phyloP scores from a whole-genome alignment of 1,140 invertebrate species.

The Cyphomyrmex costatus region DNA sequence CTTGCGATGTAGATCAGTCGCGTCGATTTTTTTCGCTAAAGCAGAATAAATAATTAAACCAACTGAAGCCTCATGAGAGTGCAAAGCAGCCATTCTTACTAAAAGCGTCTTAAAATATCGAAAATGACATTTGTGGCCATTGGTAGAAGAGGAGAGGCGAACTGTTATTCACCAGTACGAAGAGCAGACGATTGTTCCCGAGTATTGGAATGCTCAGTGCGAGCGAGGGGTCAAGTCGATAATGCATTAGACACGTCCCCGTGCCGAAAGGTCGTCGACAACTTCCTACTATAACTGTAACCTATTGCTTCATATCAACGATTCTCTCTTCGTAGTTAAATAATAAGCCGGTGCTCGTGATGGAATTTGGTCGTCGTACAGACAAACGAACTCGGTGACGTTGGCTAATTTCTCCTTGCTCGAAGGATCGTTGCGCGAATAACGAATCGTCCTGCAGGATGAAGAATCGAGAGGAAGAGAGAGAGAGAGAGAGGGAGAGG shows the following conservation, averaged over 20 bases:
- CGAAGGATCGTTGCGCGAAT: conserved; percentile 12
- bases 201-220: conserved; percentile 51
- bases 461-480: not conserved
- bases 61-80: not conserved
- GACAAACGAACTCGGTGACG: not conserved
- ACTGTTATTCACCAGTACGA: not conserved
- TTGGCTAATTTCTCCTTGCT: conserved; percentile 41
- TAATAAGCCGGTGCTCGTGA: conserved; percentile 44
- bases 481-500: not conserved
- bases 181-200: conserved; percentile 45
- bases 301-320: conserved; percentile 75
- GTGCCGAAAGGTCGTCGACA: conserved; percentile 78
- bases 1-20: not conserved
- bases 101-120: conserved; percentile 21
- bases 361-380: conserved; percentile 32
- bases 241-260: conserved; percentile 72
- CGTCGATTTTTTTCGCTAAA: not conserved
- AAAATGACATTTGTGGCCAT: conserved; percentile 28
- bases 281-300: conserved; percentile 80
- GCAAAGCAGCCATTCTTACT: conserved; percentile 1
- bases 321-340: conserved; percentile 35
- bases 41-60: not conserved
- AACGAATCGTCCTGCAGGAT: conserved; percentile 24
- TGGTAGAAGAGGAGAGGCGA: not conserved
- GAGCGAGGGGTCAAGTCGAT: conserved; percentile 76